A percentile compares a stretch with the other conserved stretches of the same genome.
phyloP scores from a whole-genome alignment of 2,797 vertebrate species.

The Crocodylus rhombifer region DNA sequence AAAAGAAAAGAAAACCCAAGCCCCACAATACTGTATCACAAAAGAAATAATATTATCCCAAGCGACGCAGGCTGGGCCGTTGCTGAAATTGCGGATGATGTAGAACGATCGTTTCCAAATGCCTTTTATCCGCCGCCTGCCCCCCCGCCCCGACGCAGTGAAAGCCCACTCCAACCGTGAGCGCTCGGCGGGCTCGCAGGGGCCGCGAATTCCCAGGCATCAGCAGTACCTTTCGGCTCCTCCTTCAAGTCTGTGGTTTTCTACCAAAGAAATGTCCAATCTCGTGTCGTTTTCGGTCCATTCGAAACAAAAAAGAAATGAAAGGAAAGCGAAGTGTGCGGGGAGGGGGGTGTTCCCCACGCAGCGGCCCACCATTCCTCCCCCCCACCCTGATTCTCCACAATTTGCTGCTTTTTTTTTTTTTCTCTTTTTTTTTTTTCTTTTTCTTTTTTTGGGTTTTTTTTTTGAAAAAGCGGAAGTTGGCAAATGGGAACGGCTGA shows the following conservation, averaged over 20 bases:
- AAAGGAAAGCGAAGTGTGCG: constrained; percentile 13
- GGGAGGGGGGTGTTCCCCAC: constrained; percentile 13
- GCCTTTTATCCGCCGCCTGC: background rate
- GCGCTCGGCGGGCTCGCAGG: background rate
- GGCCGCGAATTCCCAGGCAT: background rate
- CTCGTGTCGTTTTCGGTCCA: constrained; percentile 40
- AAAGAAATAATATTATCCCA: constrained; percentile 49
- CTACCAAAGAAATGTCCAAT: constrained; percentile 19
- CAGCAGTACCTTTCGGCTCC: constrained; percentile 29
- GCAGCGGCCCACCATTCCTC: rapidly evolving
- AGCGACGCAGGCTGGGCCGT: constrained; percentile 38
- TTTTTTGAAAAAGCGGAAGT: constrained; percentile 70
- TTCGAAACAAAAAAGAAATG: constrained; percentile 1
- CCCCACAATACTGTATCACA: constrained; percentile 77
- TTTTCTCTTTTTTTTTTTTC: background rate
- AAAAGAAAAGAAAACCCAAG: background rate
- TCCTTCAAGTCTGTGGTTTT: background rate
- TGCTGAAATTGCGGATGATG: background rate
- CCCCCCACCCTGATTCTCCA: background rate
- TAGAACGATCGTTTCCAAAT: background rate
- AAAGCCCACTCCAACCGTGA: background rate
- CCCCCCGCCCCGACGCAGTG: background rate
- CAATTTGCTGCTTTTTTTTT: background rate
- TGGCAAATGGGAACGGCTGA: constrained; percentile 76
- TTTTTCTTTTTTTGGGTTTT: background rate